These are phyloP conservation scores for Tetragnatha montana DNA, from an alignment of 2,888 invertebrate species.

Conservation along the genomic window DNA sequence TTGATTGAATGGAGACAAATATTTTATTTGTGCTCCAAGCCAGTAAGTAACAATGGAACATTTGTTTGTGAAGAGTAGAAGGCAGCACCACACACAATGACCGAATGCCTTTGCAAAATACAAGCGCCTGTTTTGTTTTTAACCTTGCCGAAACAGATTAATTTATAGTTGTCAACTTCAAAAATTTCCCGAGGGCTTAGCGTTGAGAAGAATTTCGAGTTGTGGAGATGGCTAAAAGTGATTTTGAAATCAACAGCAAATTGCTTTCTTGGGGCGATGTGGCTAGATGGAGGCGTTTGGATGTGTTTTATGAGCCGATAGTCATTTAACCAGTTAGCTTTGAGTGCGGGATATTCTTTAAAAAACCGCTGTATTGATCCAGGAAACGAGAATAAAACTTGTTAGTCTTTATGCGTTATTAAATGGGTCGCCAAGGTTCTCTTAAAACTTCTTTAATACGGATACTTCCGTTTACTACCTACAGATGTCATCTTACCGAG, in stretches of 20 bases:
- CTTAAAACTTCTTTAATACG: no score
- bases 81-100: background rate
- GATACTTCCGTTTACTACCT: no score
- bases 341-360: no score
- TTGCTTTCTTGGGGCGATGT: background rate
- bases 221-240: background rate
- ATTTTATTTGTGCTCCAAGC: background rate
- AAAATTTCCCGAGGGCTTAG: constrained; percentile 12
- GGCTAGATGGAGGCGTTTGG: background rate
- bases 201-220: background rate
- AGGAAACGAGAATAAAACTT: no score
- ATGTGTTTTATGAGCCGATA: background rate
- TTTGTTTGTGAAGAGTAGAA: constrained; percentile 34
- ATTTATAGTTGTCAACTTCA: constrained; percentile 20
- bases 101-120: constrained; percentile 7
- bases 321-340: no score
- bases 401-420: no score
- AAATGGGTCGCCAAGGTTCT: no score
- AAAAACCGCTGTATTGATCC: no score
- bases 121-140: constrained; percentile 12
- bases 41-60: constrained; percentile 27
- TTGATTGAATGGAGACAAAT: background rate
- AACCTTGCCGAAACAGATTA: constrained; percentile 15
- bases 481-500: no score
- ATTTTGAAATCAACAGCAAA: background rate